Base-by-base conservation (phyloP, 2,888 invertebrate species). In the Sycophila texana region DNA sequence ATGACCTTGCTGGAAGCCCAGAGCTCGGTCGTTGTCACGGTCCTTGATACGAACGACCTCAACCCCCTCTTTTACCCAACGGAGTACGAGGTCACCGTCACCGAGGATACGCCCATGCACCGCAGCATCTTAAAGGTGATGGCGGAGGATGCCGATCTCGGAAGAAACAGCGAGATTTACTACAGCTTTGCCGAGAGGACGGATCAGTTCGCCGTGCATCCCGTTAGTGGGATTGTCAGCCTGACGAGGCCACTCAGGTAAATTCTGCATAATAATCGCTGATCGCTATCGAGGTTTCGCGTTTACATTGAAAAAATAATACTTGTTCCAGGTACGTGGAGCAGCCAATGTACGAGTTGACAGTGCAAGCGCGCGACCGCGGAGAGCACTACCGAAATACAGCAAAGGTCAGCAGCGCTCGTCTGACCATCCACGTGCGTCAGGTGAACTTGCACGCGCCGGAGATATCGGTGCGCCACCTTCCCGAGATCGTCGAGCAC, bases 141-240 rank as follows among this genome's bases (percentile, higher is more conserved):
- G 53, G 99, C 99, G 0, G 98, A 97, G 87, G 99, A 99, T 91
- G 98, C 99, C 4, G 99, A 99, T 90, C 92, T 97, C 53, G 99
- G 99, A 2, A 93, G 97, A 85, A 99, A 99, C 90, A 98, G 98
- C 0, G 98, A 99, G 92, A 97, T 99, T 85, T 99, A 99, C 91
- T 99, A 98, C 91, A 98, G 97, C 89, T 94, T 99, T 86, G 92
- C 94, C 70, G 94, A 96, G 84, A 93, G 94, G 79, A 96, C 95
- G 63, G 95, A 96, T 87, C 94, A 94, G 86, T 99, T 99, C 89
- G 95, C 97, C 53, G 95, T 99, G 77, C 98, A 99, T 91, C 98
- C 98, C 1, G 96, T 97, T 74, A 96, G 96, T 66, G 99, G 99
- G 13, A 94, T 96, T 39, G 94, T 99, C 80, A 95, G 95, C 18